A percentile compares a stretch with the other conserved stretches of the same genome.
Conservation (phyloP, 2,113 vertebrate genomes). For the Pachycephala philippinensis region DNA sequence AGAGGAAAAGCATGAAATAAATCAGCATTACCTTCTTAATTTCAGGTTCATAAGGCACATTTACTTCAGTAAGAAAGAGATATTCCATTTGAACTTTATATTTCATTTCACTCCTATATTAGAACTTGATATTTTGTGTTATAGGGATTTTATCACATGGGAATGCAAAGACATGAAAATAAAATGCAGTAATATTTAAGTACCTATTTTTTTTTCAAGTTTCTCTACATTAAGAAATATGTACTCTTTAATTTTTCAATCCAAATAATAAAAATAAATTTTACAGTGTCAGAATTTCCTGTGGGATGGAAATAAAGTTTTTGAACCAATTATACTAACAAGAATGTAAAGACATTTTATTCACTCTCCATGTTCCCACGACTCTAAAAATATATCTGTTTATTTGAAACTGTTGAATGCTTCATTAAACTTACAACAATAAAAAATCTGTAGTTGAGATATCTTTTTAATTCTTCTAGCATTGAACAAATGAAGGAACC, state of each 20-base stretch:
- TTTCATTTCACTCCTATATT: neutral
- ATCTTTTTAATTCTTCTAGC: neutral
- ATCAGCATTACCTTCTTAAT: neutral
- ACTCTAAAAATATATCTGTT: neutral
- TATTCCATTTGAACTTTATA: neutral
- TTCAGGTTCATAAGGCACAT: neutral
- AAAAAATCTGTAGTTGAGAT: neutral
- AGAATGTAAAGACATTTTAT: neutral
- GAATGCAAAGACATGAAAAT: neutral
- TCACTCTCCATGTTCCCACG: neutral
- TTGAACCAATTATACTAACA: neutral
- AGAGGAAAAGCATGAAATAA: neutral
- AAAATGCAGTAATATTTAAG: neutral
- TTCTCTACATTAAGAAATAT: neutral
- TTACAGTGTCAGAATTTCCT: neutral
- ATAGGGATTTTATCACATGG: neutral
- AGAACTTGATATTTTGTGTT: neutral
- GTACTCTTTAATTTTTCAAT: neutral
- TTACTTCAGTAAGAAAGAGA: neutral
- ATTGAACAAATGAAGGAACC: neutral
- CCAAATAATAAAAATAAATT: neutral
- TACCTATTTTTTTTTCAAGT: neutral
- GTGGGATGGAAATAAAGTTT: neutral
- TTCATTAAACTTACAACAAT: neutral
- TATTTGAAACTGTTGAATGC: neutral